Base-by-base conservation (phyloP, 92 coral and sea anemone species). In the Epizoanthus ramosus region DNA sequence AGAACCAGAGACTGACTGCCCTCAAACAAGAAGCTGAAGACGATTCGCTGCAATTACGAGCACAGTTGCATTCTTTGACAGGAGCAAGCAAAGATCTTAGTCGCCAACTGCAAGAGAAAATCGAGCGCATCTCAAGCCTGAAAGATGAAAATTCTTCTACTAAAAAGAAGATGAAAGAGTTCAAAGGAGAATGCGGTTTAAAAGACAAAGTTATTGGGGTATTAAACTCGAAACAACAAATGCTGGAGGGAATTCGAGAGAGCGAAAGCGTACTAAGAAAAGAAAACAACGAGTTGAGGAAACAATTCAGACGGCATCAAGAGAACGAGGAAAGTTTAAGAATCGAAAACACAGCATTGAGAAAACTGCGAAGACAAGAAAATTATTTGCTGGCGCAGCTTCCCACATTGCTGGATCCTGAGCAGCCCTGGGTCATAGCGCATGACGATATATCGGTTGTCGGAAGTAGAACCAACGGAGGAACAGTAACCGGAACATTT, bases 381-480 rank as follows among this genome's bases (percentile, higher is more conserved):
- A 77, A 77, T 61, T 63, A 60, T 18, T 63, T 77, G 28, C 22
- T 77, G 16, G 17, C 82, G 37, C 82, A 77, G 39, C 70, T 63
- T 21, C 66, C 82, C 58, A 59, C 82, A 5, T 37, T 77, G 71
- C 22, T 77, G 22, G 82, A 77, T 63, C 57, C 82, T 13, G 82
- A 77, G 82, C 71, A 77, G 25, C 82, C 82, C 23, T 77, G 82
- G 82, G 71, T 77, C 25, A 39, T 77, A 77, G 24, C 37, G 50
- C 82, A 69, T 28, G 39, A 57, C 19, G 82, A 77, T 23, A 63
- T 77, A 21, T n/a, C 19, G 16, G 58, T 77, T 25, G 63, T 16
- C 33, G 82, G 66, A 3, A 77, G 17, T 21, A 37, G 82, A 43
- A 69, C 56, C 28, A 22, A 35, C 35, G 82, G 59, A 5, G 63